Evolutionary conservation across 2,888 invertebrate genomes (phyloP), one percentile per base, ranked within the genome.

Genomic region (Dexiosoma caninum): DNA sequence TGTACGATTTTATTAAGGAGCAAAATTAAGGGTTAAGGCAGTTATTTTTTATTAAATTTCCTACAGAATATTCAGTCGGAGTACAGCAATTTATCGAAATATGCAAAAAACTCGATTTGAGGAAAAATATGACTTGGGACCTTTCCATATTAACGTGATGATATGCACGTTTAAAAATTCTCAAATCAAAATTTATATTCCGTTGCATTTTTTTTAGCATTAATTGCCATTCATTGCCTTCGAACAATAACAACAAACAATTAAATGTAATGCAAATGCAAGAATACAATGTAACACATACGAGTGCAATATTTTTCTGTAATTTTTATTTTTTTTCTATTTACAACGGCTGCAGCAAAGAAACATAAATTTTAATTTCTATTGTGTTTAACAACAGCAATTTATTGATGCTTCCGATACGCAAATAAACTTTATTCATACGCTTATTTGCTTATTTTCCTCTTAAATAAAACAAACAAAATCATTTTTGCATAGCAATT

Each of bases 401-500:
- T 60, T 71, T 76, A 67, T 62, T 76, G 55, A 60, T 72, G 60
- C 27, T 40, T 67, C 27, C 30, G 72, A 77, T 77, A 77, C 67
- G 81, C 81, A 81, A 81, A 81, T 77, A 81, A 74, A 81, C 59
- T 42, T 49, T 37, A 21, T 42, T 55, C 6, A n/a, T 30, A 8
- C 27, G n/a, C 12, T 51, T 57, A 6, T 27, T 27, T 27, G 3
- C 27, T 6, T 27, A 37, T 23, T 37, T 55, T 44, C 37, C 6
- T 30, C 9, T 19, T 7, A 30, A 16, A 49, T 21, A 64, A 42
- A 46, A 35, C 19, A 19, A 69, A 78, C 60, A 67, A 72, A 49
- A 62, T n/a, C 55, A 57, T 46, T 78, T 78, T 78, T 72, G 78
- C 72, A 78, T 72, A 74, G 60, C 32, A 59, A 42, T 60, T 55